Evolutionary conservation across 1,140 invertebrate genomes (phyloP).

Genomic region (Teleopsis dalmanni): DNA sequence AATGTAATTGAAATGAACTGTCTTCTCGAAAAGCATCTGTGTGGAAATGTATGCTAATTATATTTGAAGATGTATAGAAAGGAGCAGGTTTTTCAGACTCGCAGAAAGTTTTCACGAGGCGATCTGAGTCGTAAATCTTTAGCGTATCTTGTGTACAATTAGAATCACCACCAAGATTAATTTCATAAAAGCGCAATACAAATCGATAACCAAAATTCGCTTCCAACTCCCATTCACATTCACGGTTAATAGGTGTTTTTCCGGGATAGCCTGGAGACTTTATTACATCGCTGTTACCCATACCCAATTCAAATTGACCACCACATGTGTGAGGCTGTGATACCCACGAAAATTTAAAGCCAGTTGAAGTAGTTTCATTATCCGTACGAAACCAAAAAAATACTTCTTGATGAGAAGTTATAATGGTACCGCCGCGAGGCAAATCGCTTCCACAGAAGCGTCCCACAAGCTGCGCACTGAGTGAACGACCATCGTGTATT

Average conservation of each 20-base stretch:
- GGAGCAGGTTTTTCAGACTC: constrained; percentile 61
- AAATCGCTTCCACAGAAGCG: constrained; percentile 64
- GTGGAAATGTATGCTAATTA: constrained; percentile 64
- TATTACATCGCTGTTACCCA: constrained; percentile 55
- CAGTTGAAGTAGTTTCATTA: constrained; percentile 24
- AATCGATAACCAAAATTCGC: constrained; percentile 65
- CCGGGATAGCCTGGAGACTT: constrained; percentile 76
- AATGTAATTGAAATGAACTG: constrained; percentile 72
- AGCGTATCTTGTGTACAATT: constrained; percentile 11
- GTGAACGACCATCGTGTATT: constrained; percentile 68
- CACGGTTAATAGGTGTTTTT: constrained; percentile 63
- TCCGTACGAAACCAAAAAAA: constrained; percentile 76
- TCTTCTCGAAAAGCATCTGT: constrained; percentile 60
- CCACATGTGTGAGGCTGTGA: constrained; percentile 65
- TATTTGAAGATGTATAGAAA: constrained; percentile 56
- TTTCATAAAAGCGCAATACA: constrained; percentile 66
- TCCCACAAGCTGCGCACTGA: constrained; percentile 61
- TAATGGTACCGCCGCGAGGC: constrained; percentile 54
- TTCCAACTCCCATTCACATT: constrained; percentile 70
- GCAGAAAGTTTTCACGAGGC: constrained; percentile 55
- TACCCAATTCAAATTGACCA: constrained; percentile 45
- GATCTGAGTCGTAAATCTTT: constrained; percentile 20
- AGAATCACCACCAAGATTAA: constrained; percentile 49
- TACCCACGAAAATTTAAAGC: constrained; percentile 68
- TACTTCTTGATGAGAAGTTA: constrained; percentile 61